Evolutionary conservation across 2,113 vertebrate species (phyloP).

Genomic region (Orientallactaga bullata): DNA sequence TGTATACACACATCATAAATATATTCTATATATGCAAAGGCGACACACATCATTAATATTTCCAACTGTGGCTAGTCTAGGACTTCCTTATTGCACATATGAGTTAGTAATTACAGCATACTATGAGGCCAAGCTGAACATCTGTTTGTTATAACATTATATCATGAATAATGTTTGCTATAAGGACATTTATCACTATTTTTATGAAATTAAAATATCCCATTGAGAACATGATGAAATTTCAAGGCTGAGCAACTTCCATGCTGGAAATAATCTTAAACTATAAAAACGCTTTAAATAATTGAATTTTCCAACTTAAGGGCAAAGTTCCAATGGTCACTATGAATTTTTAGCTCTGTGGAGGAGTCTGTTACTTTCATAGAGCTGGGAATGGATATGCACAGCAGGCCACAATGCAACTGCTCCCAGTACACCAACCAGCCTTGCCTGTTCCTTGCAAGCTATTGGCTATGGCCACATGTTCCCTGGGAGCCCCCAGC

Average conservation of each 20-base stretch:
- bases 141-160: constrained; percentile 51
- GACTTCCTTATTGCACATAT: constrained; percentile 26
- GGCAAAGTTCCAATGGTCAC: constrained; percentile 3
- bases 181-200: constrained; percentile 50
- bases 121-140: constrained; percentile 45
- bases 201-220: constrained; percentile 49
- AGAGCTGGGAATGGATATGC: background rate
- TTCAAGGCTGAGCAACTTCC: constrained; percentile 61
- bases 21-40: background rate
- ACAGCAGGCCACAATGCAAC: background rate
- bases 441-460: background rate
- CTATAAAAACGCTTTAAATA: constrained; percentile 37
- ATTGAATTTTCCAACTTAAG: constrained; percentile 19
- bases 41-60: background rate
- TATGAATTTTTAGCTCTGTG: constrained; percentile 1
- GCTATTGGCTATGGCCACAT: background rate
- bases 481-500: background rate
- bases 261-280: constrained; percentile 38
- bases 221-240: constrained; percentile 53
- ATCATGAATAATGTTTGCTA: constrained; percentile 39
- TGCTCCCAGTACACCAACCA: background rate
- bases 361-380: background rate
- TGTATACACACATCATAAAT: background rate
- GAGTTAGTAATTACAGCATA: constrained; percentile 22
- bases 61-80: background rate